A percentile compares a stretch with the other conserved stretches of the same genome.
phyloP scores from a whole-genome alignment of 2,113 vertebrate species.

The Nematolebias whitei region DNA sequence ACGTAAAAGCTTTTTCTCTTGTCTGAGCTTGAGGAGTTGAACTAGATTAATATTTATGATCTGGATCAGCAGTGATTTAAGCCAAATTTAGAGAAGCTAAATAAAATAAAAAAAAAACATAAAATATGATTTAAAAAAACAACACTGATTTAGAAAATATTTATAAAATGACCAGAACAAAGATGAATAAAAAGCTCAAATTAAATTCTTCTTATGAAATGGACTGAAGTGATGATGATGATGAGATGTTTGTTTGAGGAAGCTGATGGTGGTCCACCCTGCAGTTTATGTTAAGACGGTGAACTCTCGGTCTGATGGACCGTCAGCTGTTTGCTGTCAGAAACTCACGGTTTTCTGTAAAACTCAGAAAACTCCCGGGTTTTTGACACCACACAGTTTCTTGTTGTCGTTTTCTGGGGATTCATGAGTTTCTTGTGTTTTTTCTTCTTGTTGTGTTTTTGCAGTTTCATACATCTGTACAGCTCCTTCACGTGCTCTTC shows the following conservation, averaged over 20 bases:
- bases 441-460: background rate
- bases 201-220: background rate
- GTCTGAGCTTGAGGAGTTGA: background rate
- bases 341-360: background rate
- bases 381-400: conserved; percentile 5
- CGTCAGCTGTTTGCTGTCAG: conserved; percentile 25
- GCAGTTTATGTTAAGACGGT: conserved; percentile 7
- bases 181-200: background rate
- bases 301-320: conserved; percentile 11
- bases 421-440: background rate
- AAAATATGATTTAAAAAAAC: background rate
- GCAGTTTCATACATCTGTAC: conserved; percentile 31
- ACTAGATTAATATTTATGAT: background rate
- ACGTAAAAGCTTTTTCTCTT: background rate
- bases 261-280: conserved; percentile 22
- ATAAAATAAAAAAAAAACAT: background rate
- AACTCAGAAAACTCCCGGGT: background rate
- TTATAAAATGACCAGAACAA: background rate
- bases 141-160: background rate
- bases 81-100: background rate
- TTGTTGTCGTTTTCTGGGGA: conserved; percentile 3
- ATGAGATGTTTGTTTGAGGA: conserved; percentile 20
- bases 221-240: conserved; percentile 16
- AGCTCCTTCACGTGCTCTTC: conserved; percentile 42
- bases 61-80: conserved; percentile 2